A percentile compares a stretch with the other conserved stretches of the same genome.
Evolutionary conservation across 2,113 vertebrate genomes (phyloP).

Genomic region (Tragelaphus strepsiceros): DNA sequence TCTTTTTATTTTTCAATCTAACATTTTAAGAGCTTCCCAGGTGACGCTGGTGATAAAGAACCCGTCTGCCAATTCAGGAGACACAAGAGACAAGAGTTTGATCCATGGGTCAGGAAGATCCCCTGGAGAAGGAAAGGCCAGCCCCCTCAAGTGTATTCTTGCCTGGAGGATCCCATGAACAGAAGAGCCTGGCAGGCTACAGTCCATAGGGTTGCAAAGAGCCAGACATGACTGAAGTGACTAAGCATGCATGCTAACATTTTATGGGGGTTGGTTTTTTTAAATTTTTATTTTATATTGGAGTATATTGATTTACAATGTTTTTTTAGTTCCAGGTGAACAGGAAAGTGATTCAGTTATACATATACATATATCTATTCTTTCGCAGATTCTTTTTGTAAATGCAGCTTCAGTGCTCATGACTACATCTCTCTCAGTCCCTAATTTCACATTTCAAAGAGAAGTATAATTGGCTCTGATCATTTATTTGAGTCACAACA

Average conservation of each 20-base stretch:
- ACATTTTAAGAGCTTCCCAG: not conserved
- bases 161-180: not conserved
- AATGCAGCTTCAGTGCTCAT: not conserved
- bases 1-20: not conserved
- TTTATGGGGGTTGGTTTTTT: not conserved
- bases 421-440: not conserved
- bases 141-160: not conserved
- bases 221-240: not conserved
- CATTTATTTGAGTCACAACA: not conserved
- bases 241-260: fast-evolving
- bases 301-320: not conserved
- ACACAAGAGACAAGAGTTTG: not conserved
- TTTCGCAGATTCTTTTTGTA: not conserved
- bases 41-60: not conserved
- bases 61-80: not conserved
- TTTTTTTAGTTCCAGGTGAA: not conserved
- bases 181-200: not conserved
- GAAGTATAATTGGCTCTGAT: not conserved
- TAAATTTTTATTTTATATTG: not conserved
- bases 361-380: not conserved
- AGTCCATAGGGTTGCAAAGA: not conserved
- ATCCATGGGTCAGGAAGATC: not conserved
- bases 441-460: not conserved
- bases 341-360: not conserved
- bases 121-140: not conserved